These are phyloP conservation scores for Acrocera orbiculus DNA, from an alignment of 2,888 invertebrate species.

Conservation along the genomic window DNA sequence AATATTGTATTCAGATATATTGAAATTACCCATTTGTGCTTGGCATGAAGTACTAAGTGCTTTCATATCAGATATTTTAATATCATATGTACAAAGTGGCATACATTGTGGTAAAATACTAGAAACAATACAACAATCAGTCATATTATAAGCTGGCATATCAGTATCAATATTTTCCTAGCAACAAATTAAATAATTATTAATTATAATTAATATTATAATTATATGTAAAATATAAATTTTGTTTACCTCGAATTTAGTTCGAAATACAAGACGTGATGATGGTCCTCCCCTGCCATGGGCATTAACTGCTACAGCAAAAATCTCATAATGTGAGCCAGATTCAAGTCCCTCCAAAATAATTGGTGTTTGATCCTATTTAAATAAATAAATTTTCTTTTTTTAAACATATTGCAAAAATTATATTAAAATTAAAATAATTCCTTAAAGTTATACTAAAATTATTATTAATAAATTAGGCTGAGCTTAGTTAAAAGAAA, in stretches of 20 bases:
- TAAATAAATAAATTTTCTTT: too few relatives aligned
- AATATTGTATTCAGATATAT: too few relatives aligned
- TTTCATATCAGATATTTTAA: slow-evolving; percentile 63
- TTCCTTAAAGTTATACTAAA: too few relatives aligned
- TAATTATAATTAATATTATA: too few relatives aligned
- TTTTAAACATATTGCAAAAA: too few relatives aligned
- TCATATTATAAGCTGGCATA: slow-evolving; percentile 54
- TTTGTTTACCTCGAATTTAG: slow-evolving; percentile 33
- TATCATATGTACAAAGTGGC: slow-evolving; percentile 66
- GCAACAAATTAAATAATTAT: slow-evolving; percentile 1
- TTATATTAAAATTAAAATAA: too few relatives aligned
- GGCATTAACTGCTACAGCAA: slow-evolving; percentile 58
- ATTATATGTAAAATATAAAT: not conserved
- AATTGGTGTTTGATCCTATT: slow-evolving; percentile 55
- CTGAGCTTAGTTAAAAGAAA: too few relatives aligned
- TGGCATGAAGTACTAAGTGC: slow-evolving; percentile 54
- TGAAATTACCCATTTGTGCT: slow-evolving; percentile 58
- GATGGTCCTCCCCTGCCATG: slow-evolving; percentile 65
- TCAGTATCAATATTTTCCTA: slow-evolving; percentile 20
- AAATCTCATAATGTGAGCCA: slow-evolving; percentile 63
- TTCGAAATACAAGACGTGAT: slow-evolving; percentile 56
- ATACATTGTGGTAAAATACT: slow-evolving; percentile 41
- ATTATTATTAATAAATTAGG: too few relatives aligned
- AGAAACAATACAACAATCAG: slow-evolving; percentile 57
- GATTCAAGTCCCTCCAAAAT: slow-evolving; percentile 57